Evolutionary conservation across 2,797 vertebrate species (phyloP).

Genomic region (Coendou prehensilis): DNA sequence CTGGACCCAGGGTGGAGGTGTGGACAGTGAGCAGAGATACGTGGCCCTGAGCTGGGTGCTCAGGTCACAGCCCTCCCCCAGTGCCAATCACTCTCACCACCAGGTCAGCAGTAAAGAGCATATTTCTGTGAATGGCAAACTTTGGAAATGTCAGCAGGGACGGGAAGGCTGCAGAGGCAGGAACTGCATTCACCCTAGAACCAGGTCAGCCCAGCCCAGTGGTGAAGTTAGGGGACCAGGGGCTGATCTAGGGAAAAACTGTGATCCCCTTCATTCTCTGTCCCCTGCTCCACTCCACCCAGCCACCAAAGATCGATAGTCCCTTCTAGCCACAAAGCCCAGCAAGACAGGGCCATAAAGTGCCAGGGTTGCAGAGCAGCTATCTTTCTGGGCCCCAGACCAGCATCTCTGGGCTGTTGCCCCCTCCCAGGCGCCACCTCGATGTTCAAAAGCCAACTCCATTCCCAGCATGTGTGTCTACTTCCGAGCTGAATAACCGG

Average conservation of each 20-base stretch:
- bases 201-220: neutral
- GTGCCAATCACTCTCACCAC: neutral
- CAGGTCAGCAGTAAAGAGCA: neutral
- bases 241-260: neutral
- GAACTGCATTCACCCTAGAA: conserved; percentile 20
- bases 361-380: neutral
- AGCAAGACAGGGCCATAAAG: neutral
- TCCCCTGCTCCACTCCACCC: neutral
- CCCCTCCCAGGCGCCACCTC: neutral
- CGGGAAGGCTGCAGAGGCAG: conserved; percentile 30
- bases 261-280: neutral
- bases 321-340: neutral
- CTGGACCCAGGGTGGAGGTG: neutral
- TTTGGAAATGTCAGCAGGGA: conserved; percentile 64
- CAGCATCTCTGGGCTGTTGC: neutral
- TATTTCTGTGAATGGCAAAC: conserved; percentile 70
- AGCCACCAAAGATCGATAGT: neutral
- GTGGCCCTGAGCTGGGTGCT: conserved; percentile 18
- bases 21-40: neutral
- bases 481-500: neutral
- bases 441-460: conserved; percentile 17
- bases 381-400: neutral
- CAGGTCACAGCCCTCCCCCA: neutral
- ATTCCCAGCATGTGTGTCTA: neutral
- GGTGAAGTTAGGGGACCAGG: neutral